These are phyloP conservation scores for Drosophila pachea DNA, from an alignment of 1,140 invertebrate species.

Conservation along the genomic window DNA sequence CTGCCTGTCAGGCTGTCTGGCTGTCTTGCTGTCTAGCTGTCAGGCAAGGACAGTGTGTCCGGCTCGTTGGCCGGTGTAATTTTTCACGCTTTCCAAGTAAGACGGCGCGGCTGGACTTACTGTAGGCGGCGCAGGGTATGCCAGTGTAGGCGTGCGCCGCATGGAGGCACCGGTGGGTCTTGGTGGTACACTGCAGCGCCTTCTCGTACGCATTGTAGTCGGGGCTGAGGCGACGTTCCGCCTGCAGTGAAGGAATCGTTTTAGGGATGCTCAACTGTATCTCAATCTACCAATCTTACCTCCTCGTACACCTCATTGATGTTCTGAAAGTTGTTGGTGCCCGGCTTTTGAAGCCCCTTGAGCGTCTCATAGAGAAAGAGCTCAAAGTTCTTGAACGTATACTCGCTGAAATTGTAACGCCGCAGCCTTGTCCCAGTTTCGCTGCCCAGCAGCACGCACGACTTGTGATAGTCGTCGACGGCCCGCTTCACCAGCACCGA, in stretches of 20 bases:
- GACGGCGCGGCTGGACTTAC: slow-evolving; percentile 81
- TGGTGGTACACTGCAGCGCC: slow-evolving; percentile 85
- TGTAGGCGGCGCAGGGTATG: slow-evolving; percentile 89
- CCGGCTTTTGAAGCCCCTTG: slow-evolving; percentile 86
- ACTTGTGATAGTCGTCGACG: slow-evolving; percentile 89
- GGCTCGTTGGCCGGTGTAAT: slow-evolving; percentile 46
- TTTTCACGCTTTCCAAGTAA: slow-evolving; percentile 59
- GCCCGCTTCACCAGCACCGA: slow-evolving; percentile 92
- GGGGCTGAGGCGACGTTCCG: slow-evolving; percentile 80
- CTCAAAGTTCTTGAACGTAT: slow-evolving; percentile 92
- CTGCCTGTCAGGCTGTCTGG: slow-evolving; percentile 9
- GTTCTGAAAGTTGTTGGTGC: slow-evolving; percentile 80
- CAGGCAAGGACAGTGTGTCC: neutral
- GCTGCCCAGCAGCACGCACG: slow-evolving; percentile 85
- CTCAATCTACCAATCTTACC: slow-evolving; percentile 49
- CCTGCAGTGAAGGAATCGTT: slow-evolving; percentile 35
- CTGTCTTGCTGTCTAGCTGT: slow-evolving; percentile 17
- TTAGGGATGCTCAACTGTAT: neutral
- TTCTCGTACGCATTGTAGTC: slow-evolving; percentile 81
- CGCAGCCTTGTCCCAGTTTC: slow-evolving; percentile 79
- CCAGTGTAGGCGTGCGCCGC: slow-evolving; percentile 94
- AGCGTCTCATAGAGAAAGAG: slow-evolving; percentile 94
- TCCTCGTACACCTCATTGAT: slow-evolving; percentile 79
- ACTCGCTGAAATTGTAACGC: slow-evolving; percentile 85
- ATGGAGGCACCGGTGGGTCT: slow-evolving; percentile 92